Percentiles rank a stretch among this genome's conserved stretches.
Conservation (phyloP, 1,140 invertebrate species). For the Telenomus remus region DNA sequence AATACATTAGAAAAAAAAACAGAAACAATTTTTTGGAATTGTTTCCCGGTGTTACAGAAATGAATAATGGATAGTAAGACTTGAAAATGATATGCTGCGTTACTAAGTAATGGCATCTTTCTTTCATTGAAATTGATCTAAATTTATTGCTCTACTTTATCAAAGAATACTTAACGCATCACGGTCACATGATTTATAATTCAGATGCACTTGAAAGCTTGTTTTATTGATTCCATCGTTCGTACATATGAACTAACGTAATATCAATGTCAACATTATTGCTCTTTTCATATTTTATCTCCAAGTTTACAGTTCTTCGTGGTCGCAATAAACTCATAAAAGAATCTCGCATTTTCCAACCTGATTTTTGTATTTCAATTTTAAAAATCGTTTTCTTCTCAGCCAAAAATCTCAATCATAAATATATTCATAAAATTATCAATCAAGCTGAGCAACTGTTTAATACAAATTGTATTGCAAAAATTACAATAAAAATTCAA, state of each 20-base stretch:
- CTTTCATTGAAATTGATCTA: slow-evolving; percentile 8
- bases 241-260: background rate
- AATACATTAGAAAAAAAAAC: no score
- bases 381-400: no score
- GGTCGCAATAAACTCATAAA: no score
- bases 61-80: background rate
- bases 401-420: no score
- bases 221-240: slow-evolving; percentile 8
- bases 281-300: background rate
- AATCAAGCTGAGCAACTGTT: no score
- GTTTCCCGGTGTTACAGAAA: no score
- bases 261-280: slow-evolving; percentile 3
- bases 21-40: no score
- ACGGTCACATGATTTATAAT: slow-evolving; percentile 15
- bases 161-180: slow-evolving; percentile 17
- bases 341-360: no score
- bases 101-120: slow-evolving; percentile 2
- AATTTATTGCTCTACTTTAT: slow-evolving; percentile 14
- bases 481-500: no score
- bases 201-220: slow-evolving; percentile 20
- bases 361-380: no score
- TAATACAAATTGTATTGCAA: no score
- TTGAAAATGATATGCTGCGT: slow-evolving; percentile 1
- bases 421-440: no score
- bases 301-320: background rate